phyloP scores from a whole-genome alignment of 2,888 invertebrate species.

The Drosophila emarginata region DNA sequence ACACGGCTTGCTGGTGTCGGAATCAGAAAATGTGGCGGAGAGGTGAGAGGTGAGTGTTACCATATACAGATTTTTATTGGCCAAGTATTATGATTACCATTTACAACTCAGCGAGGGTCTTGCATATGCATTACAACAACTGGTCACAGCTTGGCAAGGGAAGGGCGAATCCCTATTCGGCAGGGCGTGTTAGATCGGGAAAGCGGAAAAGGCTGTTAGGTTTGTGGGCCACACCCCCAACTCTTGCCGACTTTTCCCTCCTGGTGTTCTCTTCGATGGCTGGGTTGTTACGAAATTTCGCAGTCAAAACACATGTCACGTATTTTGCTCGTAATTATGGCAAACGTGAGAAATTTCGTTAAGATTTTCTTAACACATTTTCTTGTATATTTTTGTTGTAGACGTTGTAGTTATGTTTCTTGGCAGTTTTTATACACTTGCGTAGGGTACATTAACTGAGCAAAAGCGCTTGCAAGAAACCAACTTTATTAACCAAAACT shows the following conservation, averaged over 20 bases:
- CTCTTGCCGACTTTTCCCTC: constrained; percentile 8
- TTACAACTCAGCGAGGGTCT: constrained; percentile 52
- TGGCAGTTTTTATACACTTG: constrained; percentile 3
- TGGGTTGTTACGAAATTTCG: constrained; percentile 43
- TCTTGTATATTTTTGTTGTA: constrained; percentile 13
- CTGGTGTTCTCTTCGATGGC: not conserved
- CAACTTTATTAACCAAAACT: too few species aligned
- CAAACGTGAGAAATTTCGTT: constrained; percentile 78
- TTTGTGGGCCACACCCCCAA: not conserved
- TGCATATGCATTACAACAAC: constrained; percentile 34
- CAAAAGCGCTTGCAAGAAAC: not conserved
- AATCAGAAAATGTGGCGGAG: not conserved
- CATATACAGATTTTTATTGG: constrained; percentile 68
- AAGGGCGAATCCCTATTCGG: not conserved
- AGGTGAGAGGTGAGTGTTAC: not conserved
- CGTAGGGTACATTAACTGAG: not conserved
- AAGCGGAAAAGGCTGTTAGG: not conserved
- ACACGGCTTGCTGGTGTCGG: not conserved
- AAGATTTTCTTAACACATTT: constrained; percentile 75
- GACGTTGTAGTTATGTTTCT: not conserved
- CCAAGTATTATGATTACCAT: constrained; percentile 53
- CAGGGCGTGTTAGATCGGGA: not conserved
- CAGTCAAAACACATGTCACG: constrained; percentile 78
- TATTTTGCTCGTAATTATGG: constrained; percentile 78
- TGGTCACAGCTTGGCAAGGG: constrained; percentile 10